A percentile compares a stretch with the other conserved stretches of the same genome.
phyloP scores from a whole-genome alignment of 1,140 invertebrate species.

The Tyrophagus putrescentiae region DNA sequence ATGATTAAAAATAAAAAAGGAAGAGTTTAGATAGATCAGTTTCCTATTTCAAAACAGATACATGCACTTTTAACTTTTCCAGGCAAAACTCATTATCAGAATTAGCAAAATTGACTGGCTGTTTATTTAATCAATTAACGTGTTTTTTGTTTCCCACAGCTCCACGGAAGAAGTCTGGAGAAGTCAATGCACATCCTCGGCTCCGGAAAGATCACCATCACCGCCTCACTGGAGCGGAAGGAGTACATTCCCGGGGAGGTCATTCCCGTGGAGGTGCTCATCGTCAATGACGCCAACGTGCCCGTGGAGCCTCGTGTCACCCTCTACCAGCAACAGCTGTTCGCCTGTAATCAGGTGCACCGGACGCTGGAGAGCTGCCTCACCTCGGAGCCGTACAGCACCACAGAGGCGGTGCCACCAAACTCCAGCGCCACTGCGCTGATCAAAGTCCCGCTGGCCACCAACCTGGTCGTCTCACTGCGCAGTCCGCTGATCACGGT shows the following conservation, averaged over 20 bases:
- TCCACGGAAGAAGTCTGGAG: neutral
- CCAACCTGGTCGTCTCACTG: neutral
- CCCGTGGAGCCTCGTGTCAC: neutral
- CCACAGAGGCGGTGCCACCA: neutral
- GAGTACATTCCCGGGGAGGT: neutral
- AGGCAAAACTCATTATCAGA: too few relatives aligned
- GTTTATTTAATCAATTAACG: too few relatives aligned
- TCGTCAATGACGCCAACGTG: neutral
- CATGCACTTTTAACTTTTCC: too few relatives aligned
- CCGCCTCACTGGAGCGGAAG: constrained; percentile 4
- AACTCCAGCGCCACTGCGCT: neutral
- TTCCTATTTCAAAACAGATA: too few relatives aligned
- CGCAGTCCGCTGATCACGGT: constrained; percentile 8
- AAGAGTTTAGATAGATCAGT: too few relatives aligned
- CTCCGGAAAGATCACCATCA: neutral
- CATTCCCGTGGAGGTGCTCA: neutral
- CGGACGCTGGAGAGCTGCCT: neutral
- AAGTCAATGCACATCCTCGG: constrained; percentile 1
- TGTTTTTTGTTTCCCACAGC: neutral
- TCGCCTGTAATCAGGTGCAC: neutral
- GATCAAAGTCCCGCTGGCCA: neutral
- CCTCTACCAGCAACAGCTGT: neutral
- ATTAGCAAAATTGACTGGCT: too few relatives aligned
- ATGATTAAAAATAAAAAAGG: too few relatives aligned
- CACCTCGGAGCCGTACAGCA: neutral